phyloP scores from a whole-genome alignment of 2,797 vertebrate genomes.

The Myiothlypis chrysogaster region DNA sequence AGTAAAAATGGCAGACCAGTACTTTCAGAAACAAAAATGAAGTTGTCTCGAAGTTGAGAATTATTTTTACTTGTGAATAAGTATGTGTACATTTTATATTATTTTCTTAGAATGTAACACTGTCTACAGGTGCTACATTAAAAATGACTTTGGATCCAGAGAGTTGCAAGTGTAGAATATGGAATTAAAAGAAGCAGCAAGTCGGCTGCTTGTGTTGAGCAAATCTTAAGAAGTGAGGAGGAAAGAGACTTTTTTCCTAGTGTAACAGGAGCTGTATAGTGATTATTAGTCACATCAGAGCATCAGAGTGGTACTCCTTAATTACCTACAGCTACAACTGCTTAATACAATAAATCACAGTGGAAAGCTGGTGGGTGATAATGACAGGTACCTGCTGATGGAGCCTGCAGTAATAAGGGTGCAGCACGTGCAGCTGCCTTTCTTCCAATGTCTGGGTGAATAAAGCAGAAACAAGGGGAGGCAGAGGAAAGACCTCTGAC shows the following conservation, averaged over 20 bases:
- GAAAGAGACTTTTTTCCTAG: neutral
- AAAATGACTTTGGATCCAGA: neutral
- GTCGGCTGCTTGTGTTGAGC: neutral
- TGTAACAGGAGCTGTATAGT: neutral
- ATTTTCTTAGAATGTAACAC: neutral
- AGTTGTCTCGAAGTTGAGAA: neutral
- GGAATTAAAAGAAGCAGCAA: neutral
- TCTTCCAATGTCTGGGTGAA: neutral
- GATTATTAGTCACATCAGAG: neutral
- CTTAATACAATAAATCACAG: neutral
- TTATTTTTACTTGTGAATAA: neutral
- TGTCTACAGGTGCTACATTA: neutral
- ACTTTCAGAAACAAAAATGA: neutral
- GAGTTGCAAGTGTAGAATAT: neutral
- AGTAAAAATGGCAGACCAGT: neutral
- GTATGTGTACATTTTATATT: neutral
- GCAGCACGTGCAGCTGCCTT: neutral
- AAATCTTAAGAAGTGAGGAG: neutral
- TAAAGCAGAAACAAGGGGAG: neutral
- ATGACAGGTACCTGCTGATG: neutral
- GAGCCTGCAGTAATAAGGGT: neutral
- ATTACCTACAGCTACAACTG: neutral
- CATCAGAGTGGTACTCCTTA: neutral
- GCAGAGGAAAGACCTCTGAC: neutral
- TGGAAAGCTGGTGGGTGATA: neutral